Evolutionary conservation across 2,888 invertebrate species (phyloP), one percentile per base, ranked within the genome.

Genomic region (Miltochrista miniata): DNA sequence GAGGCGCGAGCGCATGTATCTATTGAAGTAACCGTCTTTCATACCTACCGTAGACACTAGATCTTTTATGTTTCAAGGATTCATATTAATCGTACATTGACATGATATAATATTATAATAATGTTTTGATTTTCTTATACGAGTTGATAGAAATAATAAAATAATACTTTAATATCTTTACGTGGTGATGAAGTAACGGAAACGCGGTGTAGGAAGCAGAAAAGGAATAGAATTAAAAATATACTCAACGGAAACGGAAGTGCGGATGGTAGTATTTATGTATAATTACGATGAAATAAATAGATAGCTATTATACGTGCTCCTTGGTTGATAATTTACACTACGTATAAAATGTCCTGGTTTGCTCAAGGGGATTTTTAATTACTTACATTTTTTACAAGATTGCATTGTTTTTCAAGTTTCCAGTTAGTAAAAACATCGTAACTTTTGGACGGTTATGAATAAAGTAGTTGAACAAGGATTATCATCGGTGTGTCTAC

Each of bases 1-100:
- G 76, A 72, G 74, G 81, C 83, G 82, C 76, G 76, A 72, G 74
- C 74, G 71, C 74, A 74, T 72, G 68, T 59, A 70, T 74, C 70
- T 68, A 24, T 24, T 24, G 18, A 24, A 64, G 59, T 60, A 54
- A 58, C 63, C 51, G 49, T 48, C 51, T 18, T 38, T 43, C 49
- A 30, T 38, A 18, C 38, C 31, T 10, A 4, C 15, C 18, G 18
- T 18, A 18, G 9, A 38, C n/a, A 18, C 11, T 38, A n/a, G 7
- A 24, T 18, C 14, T 38, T 11, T 38, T 18, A 24, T 18, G n/a
- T 18, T n/a, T 18, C 11, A 38, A 38, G 38, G 18, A 38, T 38
- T 38, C 11, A 38, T 38, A 11, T n/a, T 38, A 38, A 38, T 38
- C 36, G 36, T 14, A 36, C 36, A 36, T 14, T 36, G 14, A 36